A percentile compares a stretch with the other conserved stretches of the same genome.
Conservation (phyloP, 1,140 invertebrate genomes). For the Eubasilissa regina region DNA sequence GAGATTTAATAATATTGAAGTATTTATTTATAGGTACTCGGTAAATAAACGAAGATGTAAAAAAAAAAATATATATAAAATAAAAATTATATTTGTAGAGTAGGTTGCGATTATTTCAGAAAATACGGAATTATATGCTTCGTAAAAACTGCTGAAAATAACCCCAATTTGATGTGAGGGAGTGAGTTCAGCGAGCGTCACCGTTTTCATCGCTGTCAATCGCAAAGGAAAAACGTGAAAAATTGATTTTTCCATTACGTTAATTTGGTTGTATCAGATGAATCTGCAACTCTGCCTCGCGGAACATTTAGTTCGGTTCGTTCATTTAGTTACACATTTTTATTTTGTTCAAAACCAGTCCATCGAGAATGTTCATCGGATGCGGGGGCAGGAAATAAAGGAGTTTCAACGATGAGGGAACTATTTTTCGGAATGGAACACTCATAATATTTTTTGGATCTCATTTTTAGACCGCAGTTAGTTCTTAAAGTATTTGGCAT, state of each 20-base stretch:
- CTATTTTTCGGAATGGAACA: conserved; percentile 1
- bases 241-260: conserved; percentile 44
- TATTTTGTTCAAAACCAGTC: conserved; percentile 54
- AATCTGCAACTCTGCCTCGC: neutral
- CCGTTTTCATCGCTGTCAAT: conserved; percentile 1
- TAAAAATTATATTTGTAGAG: no score
- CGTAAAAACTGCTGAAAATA: no score
- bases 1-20: no score
- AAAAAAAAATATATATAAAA: no score
- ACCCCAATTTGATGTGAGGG: neutral
- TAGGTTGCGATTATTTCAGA: neutral
- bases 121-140: neutral
- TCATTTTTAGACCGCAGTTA: no score
- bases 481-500: neutral
- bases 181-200: neutral
- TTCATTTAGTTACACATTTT: conserved; percentile 49
- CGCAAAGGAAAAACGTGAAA: neutral
- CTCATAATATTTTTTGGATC: neutral
- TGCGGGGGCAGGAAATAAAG: conserved; percentile 22
- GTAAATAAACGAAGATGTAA: no score
- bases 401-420: neutral
- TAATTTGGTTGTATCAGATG: conserved; percentile 36
- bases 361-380: conserved; percentile 41
- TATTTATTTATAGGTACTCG: no score
- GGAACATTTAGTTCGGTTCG: conserved; percentile 16